Evolutionary conservation across 2,888 invertebrate species (phyloP).

Genomic region (Drosophila longiperda): DNA sequence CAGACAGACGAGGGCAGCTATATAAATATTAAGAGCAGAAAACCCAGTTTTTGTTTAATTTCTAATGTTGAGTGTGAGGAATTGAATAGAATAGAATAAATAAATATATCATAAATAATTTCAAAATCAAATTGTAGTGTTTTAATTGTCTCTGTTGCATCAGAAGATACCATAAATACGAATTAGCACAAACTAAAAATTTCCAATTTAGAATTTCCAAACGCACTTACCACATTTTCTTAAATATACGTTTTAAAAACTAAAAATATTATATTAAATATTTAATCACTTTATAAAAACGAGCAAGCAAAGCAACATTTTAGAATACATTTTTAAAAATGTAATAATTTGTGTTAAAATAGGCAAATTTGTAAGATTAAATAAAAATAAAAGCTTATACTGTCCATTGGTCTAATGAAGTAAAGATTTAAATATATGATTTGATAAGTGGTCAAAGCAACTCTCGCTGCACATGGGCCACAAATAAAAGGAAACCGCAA

Average conservation of each 20-base stretch:
- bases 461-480: conserved; percentile 35
- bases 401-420: neutral
- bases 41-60: neutral
- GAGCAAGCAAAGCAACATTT: neutral
- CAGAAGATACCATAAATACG: neutral
- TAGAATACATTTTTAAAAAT: neutral
- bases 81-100: neutral
- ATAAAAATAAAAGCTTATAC: neutral
- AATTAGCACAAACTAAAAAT: neutral
- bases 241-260: neutral
- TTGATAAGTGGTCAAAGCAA: conserved; percentile 2
- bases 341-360: neutral
- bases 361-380: neutral
- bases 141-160: neutral
- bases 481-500: conserved; percentile 32
- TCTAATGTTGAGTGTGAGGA: neutral
- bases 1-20: conserved; percentile 39
- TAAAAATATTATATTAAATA: neutral
- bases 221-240: neutral
- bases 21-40: neutral
- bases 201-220: neutral
- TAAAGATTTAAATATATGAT: conserved; percentile 7
- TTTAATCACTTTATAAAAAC: neutral
- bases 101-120: neutral
- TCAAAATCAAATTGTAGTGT: neutral